Evolutionary conservation across 2,888 invertebrate genomes (phyloP).

Genomic region (Drosophila suboccidentalis): DNA sequence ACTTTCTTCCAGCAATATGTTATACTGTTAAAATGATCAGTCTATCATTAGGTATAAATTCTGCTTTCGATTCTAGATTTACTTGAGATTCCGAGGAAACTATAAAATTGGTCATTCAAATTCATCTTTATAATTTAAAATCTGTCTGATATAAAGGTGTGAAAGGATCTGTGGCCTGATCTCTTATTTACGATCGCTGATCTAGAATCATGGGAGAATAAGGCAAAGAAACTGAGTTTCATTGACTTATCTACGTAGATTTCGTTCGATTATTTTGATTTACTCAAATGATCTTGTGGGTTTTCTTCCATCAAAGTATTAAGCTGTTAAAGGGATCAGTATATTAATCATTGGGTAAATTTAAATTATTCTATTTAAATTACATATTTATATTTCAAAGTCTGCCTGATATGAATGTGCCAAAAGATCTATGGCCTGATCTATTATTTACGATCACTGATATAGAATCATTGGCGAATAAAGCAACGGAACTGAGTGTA

Average conservation of each 20-base stretch:
- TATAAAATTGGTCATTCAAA: neutral
- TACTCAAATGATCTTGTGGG: neutral
- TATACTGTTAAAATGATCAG: neutral
- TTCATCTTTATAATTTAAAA: neutral
- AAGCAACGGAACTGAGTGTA: constrained; percentile 1
- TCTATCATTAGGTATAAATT: neutral
- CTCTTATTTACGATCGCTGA: neutral
- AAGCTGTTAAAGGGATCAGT: neutral
- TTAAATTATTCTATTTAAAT: too few species aligned
- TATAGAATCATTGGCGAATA: neutral
- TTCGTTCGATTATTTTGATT: too few species aligned
- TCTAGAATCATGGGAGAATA: neutral
- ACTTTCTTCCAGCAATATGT: neutral
- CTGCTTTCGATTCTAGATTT: neutral
- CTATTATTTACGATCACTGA: neutral
- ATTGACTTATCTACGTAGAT: neutral
- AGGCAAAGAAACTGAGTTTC: neutral
- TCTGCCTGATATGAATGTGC: neutral
- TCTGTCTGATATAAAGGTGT: neutral
- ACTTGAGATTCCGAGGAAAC: too few species aligned
- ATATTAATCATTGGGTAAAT: neutral
- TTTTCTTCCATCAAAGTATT: neutral
- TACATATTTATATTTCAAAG: neutral
- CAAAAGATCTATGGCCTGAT: neutral
- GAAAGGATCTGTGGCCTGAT: neutral